Conservation (phyloP, 2,113 vertebrate species). For the Jacana jacana region DNA sequence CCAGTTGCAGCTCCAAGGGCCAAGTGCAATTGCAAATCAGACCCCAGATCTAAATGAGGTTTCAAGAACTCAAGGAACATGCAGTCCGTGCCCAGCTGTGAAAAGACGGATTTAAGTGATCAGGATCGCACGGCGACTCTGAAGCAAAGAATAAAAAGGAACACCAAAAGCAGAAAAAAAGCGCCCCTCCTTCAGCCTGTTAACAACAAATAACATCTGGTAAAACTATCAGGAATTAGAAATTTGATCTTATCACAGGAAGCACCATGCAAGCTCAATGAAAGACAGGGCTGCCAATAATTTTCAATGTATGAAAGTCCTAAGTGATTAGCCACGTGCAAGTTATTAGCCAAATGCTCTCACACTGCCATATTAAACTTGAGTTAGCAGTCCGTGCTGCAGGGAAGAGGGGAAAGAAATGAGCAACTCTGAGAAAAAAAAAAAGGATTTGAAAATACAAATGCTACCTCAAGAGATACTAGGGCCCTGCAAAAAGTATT, state of each 20-base stretch:
- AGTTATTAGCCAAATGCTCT: not conserved
- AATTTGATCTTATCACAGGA: constrained; percentile 35
- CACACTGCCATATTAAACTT: not conserved
- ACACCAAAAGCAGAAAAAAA: not conserved
- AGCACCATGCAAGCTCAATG: not conserved
- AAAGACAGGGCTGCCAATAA: not conserved
- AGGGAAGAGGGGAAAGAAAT: not conserved
- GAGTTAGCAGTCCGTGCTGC: not conserved
- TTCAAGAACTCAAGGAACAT: constrained; percentile 19
- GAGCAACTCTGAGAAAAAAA: not conserved
- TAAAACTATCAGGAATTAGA: not conserved
- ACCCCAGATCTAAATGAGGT: not conserved
- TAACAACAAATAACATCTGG: constrained; percentile 29
- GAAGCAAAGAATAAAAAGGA: not conserved
- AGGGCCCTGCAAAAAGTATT: not conserved
- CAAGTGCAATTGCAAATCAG: not conserved
- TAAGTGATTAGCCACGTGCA: not conserved
- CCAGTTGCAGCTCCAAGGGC: not conserved
- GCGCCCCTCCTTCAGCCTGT: not conserved
- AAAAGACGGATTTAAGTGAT: constrained; percentile 18
- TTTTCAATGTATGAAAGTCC: not conserved
- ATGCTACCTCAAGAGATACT: not conserved
- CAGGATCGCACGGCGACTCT: not conserved
- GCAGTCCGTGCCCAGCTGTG: not conserved
- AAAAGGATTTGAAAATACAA: not conserved